Conservation (phyloP, 2,888 invertebrate genomes). For the Patella caerulea region DNA sequence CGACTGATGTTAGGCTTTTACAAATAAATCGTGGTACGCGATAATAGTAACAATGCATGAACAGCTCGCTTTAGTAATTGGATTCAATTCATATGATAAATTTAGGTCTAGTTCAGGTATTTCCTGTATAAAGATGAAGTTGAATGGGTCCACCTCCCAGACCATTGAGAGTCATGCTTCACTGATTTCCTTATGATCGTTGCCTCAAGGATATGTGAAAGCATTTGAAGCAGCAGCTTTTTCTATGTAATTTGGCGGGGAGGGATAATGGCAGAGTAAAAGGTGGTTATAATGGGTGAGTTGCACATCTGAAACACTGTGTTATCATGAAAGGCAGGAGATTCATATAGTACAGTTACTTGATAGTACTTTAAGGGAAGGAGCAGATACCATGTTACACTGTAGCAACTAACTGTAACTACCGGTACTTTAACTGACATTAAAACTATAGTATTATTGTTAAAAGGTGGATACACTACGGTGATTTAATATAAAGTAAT, state of each 20-base stretch:
- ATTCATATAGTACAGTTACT: no score
- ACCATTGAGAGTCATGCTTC: neutral
- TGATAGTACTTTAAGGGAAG: no score
- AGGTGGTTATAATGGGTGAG: neutral
- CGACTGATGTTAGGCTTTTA: conserved; percentile 9
- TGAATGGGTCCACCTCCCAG: conserved; percentile 4
- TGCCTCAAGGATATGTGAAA: conserved; percentile 1
- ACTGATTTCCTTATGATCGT: neutral
- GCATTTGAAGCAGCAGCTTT: conserved; percentile 1
- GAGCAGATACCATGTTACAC: no score
- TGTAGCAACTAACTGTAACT: no score
- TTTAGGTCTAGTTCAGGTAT: conserved; percentile 1
- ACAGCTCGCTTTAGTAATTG: conserved; percentile 11
- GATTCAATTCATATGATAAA: conserved; percentile 11
- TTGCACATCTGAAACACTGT: neutral
- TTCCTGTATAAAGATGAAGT: conserved; percentile 4
- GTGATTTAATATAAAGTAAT: no score
- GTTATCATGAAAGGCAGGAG: neutral
- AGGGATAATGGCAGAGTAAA: neutral
- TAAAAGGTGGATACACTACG: no score
- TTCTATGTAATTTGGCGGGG: conserved; percentile 10
- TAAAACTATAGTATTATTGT: no score
- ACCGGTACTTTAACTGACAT: no score
- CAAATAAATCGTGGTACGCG: conserved; percentile 1
- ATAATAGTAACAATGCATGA: conserved; percentile 1